Conservation (phyloP, 2,888 invertebrate genomes). For the Agriopis marginaria region DNA sequence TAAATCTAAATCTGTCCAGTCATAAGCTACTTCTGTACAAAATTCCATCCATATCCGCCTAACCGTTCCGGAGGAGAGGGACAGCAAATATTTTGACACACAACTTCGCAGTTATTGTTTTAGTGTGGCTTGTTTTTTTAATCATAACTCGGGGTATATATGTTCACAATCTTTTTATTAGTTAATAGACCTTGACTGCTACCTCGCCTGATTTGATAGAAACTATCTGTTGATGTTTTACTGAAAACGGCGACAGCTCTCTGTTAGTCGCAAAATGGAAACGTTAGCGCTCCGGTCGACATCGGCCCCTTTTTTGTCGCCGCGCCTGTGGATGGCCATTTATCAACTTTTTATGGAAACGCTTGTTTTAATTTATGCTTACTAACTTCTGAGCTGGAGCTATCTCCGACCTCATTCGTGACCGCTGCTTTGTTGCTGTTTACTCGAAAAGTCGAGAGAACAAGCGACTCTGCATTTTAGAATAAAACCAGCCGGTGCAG, state of each 20-base stretch:
- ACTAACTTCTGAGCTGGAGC: conserved; percentile 76
- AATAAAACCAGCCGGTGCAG: conserved; percentile 54
- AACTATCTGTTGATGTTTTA: conserved; percentile 54
- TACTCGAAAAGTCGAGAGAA: conserved; percentile 57
- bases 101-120: too few relatives aligned
- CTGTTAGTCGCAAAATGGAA: conserved; percentile 78
- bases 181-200: too few relatives aligned
- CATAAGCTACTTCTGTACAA: too few relatives aligned
- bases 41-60: too few relatives aligned
- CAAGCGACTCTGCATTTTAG: conserved; percentile 63
- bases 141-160: not conserved
- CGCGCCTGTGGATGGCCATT: conserved; percentile 81
- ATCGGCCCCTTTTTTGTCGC: conserved; percentile 79
- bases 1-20: too few relatives aligned
- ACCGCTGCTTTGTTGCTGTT: conserved; percentile 73
- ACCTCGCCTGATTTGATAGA: conserved; percentile 42
- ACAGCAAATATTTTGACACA: too few relatives aligned
- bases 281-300: conserved; percentile 79
- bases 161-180: conserved; percentile 21
- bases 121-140: too few relatives aligned
- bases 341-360: conserved; percentile 84
- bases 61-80: too few relatives aligned
- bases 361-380: conserved; percentile 85
- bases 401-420: conserved; percentile 81
- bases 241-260: conserved; percentile 78